These are phyloP conservation scores for Penelope pileata DNA, from an alignment of 2,113 vertebrate genomes.

Conservation along the genomic window DNA sequence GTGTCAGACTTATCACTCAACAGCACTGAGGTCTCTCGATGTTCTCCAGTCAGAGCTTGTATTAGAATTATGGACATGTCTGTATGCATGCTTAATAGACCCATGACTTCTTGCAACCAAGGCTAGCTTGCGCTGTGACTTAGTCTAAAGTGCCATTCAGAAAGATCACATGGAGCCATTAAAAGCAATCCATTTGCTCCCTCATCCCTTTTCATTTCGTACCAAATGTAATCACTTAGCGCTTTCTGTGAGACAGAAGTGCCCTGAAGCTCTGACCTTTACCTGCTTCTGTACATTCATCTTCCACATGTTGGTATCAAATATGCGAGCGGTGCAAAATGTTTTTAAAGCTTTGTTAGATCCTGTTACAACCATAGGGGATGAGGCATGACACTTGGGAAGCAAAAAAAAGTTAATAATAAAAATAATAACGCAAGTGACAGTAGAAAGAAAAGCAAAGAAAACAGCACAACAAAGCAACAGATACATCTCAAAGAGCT, in stretches of 20 bases:
- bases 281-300: background rate
- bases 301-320: background rate
- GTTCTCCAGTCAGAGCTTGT: background rate
- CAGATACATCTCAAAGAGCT: background rate
- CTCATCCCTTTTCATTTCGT: background rate
- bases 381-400: background rate
- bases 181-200: background rate
- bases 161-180: background rate
- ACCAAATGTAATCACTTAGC: background rate
- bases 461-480: background rate
- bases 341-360: background rate
- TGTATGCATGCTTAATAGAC: background rate
- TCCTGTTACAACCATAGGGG: background rate
- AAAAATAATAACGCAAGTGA: background rate
- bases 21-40: background rate
- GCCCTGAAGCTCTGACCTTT: background rate
- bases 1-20: background rate
- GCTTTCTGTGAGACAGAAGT: background rate
- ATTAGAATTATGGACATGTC: background rate
- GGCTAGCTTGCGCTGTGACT: background rate
- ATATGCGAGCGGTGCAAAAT: background rate
- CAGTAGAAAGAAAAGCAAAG: background rate
- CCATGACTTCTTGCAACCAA: background rate
- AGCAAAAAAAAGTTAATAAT: background rate
- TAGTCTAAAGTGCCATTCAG: background rate